These are phyloP conservation scores for Montifringilla adamsi DNA, from an alignment of 2,113 vertebrate genomes.

Conservation along the genomic window DNA sequence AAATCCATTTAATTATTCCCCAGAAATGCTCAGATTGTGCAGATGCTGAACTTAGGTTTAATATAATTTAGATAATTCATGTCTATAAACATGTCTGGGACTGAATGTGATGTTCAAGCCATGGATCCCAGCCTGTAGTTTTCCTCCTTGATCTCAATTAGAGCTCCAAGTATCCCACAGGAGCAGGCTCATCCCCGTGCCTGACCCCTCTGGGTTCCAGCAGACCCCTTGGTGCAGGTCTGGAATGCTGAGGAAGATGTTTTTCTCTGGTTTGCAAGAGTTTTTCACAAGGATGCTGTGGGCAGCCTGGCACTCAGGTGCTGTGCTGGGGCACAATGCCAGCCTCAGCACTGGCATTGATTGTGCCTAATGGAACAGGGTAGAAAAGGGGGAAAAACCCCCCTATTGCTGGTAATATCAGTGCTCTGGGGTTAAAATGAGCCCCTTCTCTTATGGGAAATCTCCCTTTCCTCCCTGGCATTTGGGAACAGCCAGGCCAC, in stretches of 20 bases:
- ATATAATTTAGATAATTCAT: conserved; percentile 45
- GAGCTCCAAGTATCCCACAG: neutral
- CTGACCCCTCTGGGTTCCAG: neutral
- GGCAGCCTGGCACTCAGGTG: accelerated
- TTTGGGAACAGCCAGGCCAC: neutral
- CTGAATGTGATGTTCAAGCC: neutral
- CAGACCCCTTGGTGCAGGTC: neutral
- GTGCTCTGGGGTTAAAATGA: neutral
- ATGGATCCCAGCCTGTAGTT: neutral
- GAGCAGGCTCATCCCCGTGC: accelerated
- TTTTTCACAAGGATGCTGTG: neutral
- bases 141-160: neutral
- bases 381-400: accelerated
- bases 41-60: conserved; percentile 33
- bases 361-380: neutral
- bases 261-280: neutral
- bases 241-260: neutral
- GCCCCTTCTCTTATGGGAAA: neutral
- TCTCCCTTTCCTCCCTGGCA: neutral
- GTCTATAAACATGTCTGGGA: conserved; percentile 27
- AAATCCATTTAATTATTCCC: conserved; percentile 47
- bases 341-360: neutral
- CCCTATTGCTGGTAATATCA: neutral
- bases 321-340: neutral
- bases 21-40: conserved; percentile 35